Base-by-base conservation (phyloP, 2,888 invertebrate species). In the Dicyrtomina minuta region DNA sequence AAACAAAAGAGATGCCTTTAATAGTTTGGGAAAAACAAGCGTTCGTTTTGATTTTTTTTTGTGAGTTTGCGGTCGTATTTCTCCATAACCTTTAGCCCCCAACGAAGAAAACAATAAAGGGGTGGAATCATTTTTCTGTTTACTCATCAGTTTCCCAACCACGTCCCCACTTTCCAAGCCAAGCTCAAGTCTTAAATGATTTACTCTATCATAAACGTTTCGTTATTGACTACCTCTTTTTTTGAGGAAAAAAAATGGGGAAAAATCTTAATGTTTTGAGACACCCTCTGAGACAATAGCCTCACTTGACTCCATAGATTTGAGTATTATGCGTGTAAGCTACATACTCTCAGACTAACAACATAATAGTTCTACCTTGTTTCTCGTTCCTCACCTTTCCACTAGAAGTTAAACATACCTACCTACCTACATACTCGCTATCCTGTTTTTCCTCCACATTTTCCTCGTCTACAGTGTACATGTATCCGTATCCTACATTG, bases 61-160 rank as follows among this genome's bases (percentile, higher is more conserved):
- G 33, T 33, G 33, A 5, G 33, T 62, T 62, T 62, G 62, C 65
- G 51, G 69, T 41, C 70, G 46, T 70, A 61, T 66, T 67, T 56
- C 41, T 55, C 61, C 66, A 66, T 69, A 69, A 71, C 70, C 69
- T 71, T 71, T 70, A 72, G 61, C 72, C 74, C 66, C 72, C 70
- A 70, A 72, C 71, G 72, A 72, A 58, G 74, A 72, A 72, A 70
- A 74, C 71, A 72, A 74, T 72, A 68, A 71, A 71, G 68, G 68
- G 70, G 69, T 72, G 71, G 72, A 72, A 70, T 69, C 70, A 70
- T 70, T 71, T 73, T 61, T 51, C 39, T 62, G 59, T 70, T 65
- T 70, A 65, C 70, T 74, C 72, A 72, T 74, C 72, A 72, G 71
- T 71, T 71, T 71, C 46, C 74, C 68, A 68, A 62, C 69, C 74